Conservation (phyloP, 2,888 invertebrate genomes). For the Polydrusus cervinus region DNA sequence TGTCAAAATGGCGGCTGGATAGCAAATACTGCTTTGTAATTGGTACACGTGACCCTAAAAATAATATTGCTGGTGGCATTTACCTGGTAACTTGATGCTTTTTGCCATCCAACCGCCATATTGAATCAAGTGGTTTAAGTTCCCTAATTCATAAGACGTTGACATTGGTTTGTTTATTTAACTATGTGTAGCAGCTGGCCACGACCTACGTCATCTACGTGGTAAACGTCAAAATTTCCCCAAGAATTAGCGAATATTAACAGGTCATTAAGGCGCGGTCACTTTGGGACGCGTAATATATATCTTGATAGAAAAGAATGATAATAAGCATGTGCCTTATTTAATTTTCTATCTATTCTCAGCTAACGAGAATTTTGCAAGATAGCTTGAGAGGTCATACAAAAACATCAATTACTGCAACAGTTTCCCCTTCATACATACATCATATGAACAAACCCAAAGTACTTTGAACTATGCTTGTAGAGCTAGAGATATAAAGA, state of each 20-base stretch:
- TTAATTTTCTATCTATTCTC: slow-evolving; percentile 97
- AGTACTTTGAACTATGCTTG: slow-evolving; percentile 97
- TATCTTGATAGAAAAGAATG: slow-evolving; percentile 91
- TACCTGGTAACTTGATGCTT: too few species aligned
- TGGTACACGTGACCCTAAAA: too few species aligned
- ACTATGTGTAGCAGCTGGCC: too few species aligned
- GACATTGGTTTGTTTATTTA: too few species aligned
- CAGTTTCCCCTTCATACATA: slow-evolving; percentile 92
- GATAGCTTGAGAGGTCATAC: slow-evolving; percentile 97
- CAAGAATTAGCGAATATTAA: slow-evolving; percentile 98
- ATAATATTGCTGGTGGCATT: too few species aligned
- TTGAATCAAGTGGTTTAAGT: too few species aligned
- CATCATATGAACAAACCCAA: slow-evolving; percentile 93
- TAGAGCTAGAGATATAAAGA: slow-evolving; percentile 94
- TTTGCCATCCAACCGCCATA: too few species aligned
- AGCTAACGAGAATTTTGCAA: slow-evolving; percentile 94
- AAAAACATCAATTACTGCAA: slow-evolving; percentile 98
- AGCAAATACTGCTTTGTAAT: too few species aligned
- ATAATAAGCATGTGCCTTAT: slow-evolving; percentile 93
- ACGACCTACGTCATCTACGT: too few species aligned
- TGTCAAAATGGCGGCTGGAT: too few species aligned
- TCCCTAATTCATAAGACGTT: too few species aligned
- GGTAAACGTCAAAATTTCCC: too few species aligned
- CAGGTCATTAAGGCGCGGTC: slow-evolving; percentile 91
- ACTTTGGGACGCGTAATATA: slow-evolving; percentile 93